Evolutionary conservation across 2,113 vertebrate genomes (phyloP), one percentile per base, ranked within the genome.

Genomic region (Syrmaticus mikado): DNA sequence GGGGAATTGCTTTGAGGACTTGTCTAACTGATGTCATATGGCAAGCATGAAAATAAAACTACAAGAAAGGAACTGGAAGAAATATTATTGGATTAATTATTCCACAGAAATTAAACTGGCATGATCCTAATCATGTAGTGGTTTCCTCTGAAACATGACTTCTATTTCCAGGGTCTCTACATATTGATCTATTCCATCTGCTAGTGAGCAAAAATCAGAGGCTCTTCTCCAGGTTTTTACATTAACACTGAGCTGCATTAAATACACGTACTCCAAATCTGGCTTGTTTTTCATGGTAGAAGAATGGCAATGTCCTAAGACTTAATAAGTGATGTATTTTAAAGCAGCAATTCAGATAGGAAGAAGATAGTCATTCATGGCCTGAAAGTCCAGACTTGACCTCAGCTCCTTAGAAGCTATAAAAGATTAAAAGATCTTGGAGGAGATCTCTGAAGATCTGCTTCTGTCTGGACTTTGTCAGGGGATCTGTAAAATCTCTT

Each of bases 171-270:
- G 36, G 28, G n/a, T 52, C 68, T 84, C 57, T 72, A 17, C 41
- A 58, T 45, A 83, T 50, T 94, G 85, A 96, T 92, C 22, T 82
- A 60, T 91, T 92, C 87, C 95, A 96, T 89, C 89, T 94, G 92
- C 71, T 53, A 61, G 61, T 6, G 36, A 85, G 46, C 27, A 55
- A 91, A 94, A 92, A 46, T 11, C 57, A 92, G 73, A 88, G 67
- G 57, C 46, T 83, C 48, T 87, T 82, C 41, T 91, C 65, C 61
- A 60, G 48, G 24, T 27, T 88, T 96, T 95, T 91, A 82, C 55
- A 74, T 92, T 87, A 87, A 89, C 21, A 36, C 8, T 41, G 73
- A 67, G 71, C 90, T 82, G 66, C 3, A 77, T 84, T 81, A 82
- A 48, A 12, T 1, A 6, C 66, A 78, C 16, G 72, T 85, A n/a